A percentile compares a stretch with the other conserved stretches of the same genome.
Evolutionary conservation across 2,113 vertebrate species (phyloP).

Genomic region (Platichthys flesus): DNA sequence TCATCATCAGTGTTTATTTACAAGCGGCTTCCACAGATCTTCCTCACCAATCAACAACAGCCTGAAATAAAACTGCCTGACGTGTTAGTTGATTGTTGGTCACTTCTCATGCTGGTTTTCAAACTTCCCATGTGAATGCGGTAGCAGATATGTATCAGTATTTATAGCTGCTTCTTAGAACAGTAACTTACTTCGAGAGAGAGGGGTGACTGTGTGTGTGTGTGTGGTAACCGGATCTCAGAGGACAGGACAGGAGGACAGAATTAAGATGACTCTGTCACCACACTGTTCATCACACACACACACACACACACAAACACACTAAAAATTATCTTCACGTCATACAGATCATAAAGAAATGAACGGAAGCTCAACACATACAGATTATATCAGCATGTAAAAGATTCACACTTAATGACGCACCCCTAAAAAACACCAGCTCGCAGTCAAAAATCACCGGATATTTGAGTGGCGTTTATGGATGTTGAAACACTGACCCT

Average conservation of each 20-base stretch:
- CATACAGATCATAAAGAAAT: constrained; percentile 22
- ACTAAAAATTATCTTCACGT: constrained; percentile 18
- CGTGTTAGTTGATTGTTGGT: constrained; percentile 16
- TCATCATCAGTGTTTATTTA: constrained; percentile 24
- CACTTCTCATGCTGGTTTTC: constrained; percentile 27
- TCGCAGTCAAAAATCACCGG: not conserved
- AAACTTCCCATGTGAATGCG: constrained; percentile 34
- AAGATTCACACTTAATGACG: not conserved
- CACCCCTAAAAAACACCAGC: not conserved
- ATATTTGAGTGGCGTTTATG: constrained; percentile 17
- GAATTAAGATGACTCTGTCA: constrained; percentile 67
- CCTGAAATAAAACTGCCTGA: constrained; percentile 39
- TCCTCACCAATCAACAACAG: constrained; percentile 8
- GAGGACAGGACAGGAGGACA: constrained; percentile 55
- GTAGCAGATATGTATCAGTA: constrained; percentile 60
- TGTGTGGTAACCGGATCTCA: constrained; percentile 60
- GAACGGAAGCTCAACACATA: not conserved
- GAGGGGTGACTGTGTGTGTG: constrained; percentile 31
- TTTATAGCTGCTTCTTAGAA: constrained; percentile 72
- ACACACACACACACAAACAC: constrained; percentile 29
- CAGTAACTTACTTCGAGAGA: constrained; percentile 63
- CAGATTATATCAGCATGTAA: not conserved
- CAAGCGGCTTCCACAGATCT: constrained; percentile 6
- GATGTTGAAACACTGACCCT: not conserved
- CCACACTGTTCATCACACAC: constrained; percentile 46